Evolutionary conservation across 2,888 invertebrate genomes (phyloP), one percentile per base, ranked within the genome.

Genomic region (Suillia variegata): DNA sequence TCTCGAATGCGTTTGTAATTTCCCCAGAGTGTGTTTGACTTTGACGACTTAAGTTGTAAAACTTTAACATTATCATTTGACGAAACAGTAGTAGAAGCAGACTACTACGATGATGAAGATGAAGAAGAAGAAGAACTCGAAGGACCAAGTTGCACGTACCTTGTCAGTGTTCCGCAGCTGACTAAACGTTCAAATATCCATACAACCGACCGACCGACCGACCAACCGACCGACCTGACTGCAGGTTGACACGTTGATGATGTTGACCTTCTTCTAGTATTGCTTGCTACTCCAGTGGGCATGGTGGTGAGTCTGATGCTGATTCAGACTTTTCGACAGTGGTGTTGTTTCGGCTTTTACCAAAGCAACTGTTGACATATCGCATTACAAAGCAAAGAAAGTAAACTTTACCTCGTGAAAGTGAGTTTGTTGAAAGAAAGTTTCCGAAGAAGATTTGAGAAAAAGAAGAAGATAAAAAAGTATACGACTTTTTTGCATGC

Each of bases 41-140:
- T 78, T 78, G 79, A 78, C 78, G 78, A 78, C 79, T 78, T 78
- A 78, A 78, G 78, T 78, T 78, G 78, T 78, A 78, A 77, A 78
- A 78, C 79, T 78, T 78, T 73, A 78, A 78, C 78, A 78, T 78
- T 78, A 78, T 78, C 78, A 76, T 78, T 76, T 76, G 73, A 66
- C 68, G 71, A 66, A 67, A 66, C 57, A 59, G 56, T 31, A 18
- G 65, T 42, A 42, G 21, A 15, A 6, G 34, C 48, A 22, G 17
- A 15, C 55, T 15, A 10, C 24, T 20, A 47, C 20, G 21, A 48
- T 12, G 53, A 20, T n/a, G 21, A 6, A 31, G 12, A 38, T 13
- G 38, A 4, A n/a, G 4, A 8, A 38, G n/a, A 4, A 38, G n/a
- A n/a, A n/a, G n/a, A n/a, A n/a, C n/a, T n/a, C n/a, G n/a, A n/a